Evolutionary conservation across 2,113 vertebrate species (phyloP).

Genomic region (Notarius lentiginosus): DNA sequence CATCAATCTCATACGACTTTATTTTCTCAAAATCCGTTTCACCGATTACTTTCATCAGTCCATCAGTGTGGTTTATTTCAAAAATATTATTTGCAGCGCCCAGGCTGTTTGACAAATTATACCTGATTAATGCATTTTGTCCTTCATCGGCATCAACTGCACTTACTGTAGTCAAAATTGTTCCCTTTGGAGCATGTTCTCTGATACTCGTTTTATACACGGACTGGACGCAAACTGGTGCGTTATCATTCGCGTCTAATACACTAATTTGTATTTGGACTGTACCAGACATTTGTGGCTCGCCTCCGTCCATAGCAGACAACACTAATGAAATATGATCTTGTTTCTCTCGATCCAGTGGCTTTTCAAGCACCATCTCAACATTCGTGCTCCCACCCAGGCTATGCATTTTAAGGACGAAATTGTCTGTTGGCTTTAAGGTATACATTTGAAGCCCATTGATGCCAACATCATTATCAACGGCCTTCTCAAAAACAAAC

Average conservation of each 20-base stretch:
- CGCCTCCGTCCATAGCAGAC: constrained; percentile 58
- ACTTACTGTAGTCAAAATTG: constrained; percentile 55
- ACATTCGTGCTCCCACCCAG: constrained; percentile 56
- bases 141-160: constrained; percentile 70
- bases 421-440: constrained; percentile 66
- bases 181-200: constrained; percentile 65
- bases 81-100: background rate
- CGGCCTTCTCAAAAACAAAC: constrained; percentile 71
- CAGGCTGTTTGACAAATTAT: background rate
- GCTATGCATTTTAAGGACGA: constrained; percentile 60
- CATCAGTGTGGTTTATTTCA: background rate
- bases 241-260: constrained; percentile 62
- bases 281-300: constrained; percentile 57
- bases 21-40: constrained; percentile 39
- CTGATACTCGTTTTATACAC: constrained; percentile 53
- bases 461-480: constrained; percentile 63
- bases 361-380: constrained; percentile 62
- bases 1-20: background rate
- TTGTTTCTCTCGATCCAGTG: constrained; percentile 59
- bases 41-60: background rate
- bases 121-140: constrained; percentile 61
- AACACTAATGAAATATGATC: constrained; percentile 48
- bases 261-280: constrained; percentile 58
- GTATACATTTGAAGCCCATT: constrained; percentile 73
- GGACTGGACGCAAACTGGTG: background rate